These are phyloP conservation scores for Sceliomorpha sp. DNA, from an alignment of 2,888 invertebrate species.

Conservation along the genomic window DNA sequence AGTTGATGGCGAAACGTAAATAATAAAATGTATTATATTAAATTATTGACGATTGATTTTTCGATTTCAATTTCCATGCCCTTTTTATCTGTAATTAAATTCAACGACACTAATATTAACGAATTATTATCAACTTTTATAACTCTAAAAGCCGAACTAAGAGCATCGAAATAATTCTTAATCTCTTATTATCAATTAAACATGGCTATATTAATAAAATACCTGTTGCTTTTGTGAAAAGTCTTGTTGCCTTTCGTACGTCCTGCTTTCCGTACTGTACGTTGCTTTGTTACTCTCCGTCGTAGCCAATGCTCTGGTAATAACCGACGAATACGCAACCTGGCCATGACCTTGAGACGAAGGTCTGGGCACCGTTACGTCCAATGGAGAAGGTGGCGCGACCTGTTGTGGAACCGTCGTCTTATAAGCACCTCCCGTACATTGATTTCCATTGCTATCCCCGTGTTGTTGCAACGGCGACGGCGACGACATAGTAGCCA, in stretches of 20 bases:
- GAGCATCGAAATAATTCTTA: too few species aligned
- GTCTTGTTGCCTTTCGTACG: constrained; percentile 75
- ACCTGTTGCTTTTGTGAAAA: constrained; percentile 79
- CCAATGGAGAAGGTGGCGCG: constrained; percentile 86
- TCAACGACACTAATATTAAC: too few species aligned
- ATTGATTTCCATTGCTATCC: constrained; percentile 75
- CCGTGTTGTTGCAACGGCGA: constrained; percentile 83
- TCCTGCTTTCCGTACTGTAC: constrained; percentile 68
- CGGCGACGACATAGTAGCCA: constrained; percentile 86
- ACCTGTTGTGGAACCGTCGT: constrained; percentile 67
- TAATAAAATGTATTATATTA: too few species aligned
- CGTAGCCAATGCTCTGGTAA: constrained; percentile 86
- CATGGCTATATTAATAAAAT: background rate
- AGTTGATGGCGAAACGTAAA: too few species aligned
- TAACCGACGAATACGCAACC: constrained; percentile 91
- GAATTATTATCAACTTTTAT: too few species aligned
- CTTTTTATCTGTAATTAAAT: too few species aligned
- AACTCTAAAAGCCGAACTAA: too few species aligned
- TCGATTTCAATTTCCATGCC: too few species aligned
- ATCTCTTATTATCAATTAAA: too few species aligned
- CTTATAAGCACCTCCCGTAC: constrained; percentile 68
- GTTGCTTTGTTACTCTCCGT: constrained; percentile 81
- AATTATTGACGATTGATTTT: too few species aligned
- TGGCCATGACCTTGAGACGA: constrained; percentile 83
- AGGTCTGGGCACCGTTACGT: constrained; percentile 85